Evolutionary conservation across 1,140 invertebrate species (phyloP).

Genomic region (Episyrphus balteatus): DNA sequence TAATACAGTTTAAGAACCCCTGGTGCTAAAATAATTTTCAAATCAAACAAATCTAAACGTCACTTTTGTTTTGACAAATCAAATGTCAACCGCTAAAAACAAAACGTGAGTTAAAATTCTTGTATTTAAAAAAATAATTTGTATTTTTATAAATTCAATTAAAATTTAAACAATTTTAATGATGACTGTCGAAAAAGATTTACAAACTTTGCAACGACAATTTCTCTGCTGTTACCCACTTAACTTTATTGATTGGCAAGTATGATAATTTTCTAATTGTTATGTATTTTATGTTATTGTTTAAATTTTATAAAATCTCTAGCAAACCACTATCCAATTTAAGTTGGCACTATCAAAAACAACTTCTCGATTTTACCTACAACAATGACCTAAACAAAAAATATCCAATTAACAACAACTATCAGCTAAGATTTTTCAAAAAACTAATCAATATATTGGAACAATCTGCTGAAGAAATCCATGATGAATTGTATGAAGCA

Average conservation of each 20-base stretch:
- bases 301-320: neutral
- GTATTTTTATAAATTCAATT: too few species aligned
- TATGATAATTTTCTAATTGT: too few species aligned
- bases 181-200: too few species aligned
- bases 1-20: too few species aligned
- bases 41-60: too few species aligned
- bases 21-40: too few species aligned
- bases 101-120: too few species aligned
- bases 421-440: slow-evolving; percentile 28
- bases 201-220: slow-evolving; percentile 14
- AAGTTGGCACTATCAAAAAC: slow-evolving; percentile 19
- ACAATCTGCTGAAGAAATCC: slow-evolving; percentile 20
- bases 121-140: too few species aligned
- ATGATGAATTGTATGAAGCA: slow-evolving; percentile 24
- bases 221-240: slow-evolving; percentile 27
- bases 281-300: too few species aligned
- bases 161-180: too few species aligned
- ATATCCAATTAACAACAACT: slow-evolving; percentile 21
- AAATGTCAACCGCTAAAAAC: too few species aligned
- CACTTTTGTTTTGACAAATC: too few species aligned
- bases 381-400: slow-evolving; percentile 15
- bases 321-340: neutral
- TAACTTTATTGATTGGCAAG: slow-evolving; percentile 25
- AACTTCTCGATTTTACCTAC: slow-evolving; percentile 20
- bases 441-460: slow-evolving; percentile 21